Conservation (phyloP, 2,888 invertebrate species). For the Eudasyphora cyanicolor region DNA sequence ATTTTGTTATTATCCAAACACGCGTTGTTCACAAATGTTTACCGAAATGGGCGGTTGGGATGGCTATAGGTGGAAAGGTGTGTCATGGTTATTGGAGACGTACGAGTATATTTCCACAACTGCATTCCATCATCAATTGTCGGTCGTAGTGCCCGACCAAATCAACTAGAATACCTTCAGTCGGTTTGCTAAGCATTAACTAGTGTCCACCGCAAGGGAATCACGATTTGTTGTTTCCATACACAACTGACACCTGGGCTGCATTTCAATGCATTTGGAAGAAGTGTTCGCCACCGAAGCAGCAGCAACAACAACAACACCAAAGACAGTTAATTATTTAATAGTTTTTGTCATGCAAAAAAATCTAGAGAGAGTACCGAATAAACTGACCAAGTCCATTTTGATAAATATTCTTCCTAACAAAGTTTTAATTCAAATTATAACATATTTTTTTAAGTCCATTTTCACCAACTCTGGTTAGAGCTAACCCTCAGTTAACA, state of each 20-base stretch:
- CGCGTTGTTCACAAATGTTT: not conserved
- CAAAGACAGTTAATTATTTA: constrained; percentile 16
- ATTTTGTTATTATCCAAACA: not conserved
- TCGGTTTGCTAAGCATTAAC: not conserved
- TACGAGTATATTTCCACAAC: not conserved
- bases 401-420: no score
- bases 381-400: no score
- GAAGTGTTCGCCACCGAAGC: not conserved
- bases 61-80: not conserved
- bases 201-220: not conserved
- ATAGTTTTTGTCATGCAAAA: not conserved
- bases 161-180: constrained; percentile 2
- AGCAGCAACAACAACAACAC: not conserved
- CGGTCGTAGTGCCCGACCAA: not conserved
- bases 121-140: no score
- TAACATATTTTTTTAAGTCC: no score
- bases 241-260: not conserved
- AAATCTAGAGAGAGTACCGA: no score
- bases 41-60: not conserved
- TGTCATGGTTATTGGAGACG: not conserved
- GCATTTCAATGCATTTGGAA: constrained; percentile 12
- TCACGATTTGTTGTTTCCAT: constrained; percentile 7
- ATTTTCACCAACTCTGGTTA: no score
- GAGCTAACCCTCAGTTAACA: no score
- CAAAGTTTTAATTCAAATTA: no score